These are phyloP conservation scores for Phytoseiulus persimilis DNA, from an alignment of 2,888 invertebrate species.

Conservation along the genomic window DNA sequence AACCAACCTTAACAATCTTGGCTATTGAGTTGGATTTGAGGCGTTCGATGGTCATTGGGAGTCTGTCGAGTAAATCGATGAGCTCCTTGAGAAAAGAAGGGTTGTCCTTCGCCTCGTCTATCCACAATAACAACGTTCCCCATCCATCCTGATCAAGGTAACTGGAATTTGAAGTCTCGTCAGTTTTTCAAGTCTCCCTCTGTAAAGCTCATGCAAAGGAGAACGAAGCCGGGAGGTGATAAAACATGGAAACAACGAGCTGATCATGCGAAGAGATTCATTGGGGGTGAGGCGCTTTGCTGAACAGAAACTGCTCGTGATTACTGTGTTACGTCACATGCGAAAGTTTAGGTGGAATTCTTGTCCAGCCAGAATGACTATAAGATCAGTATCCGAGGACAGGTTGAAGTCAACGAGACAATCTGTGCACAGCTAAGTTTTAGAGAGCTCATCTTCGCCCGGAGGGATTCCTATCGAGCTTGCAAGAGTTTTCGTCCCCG, in stretches of 20 bases:
- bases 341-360: too few species aligned
- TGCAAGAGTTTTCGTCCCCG: too few species aligned
- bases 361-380: too few species aligned
- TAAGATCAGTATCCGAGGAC: too few species aligned
- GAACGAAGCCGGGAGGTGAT: not conserved
- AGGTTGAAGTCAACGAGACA: too few species aligned
- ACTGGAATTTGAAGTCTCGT: constrained; percentile 50
- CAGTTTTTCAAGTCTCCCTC: not conserved
- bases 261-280: not conserved
- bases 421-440: too few species aligned
- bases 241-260: too few species aligned
- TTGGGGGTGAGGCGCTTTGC: too few species aligned
- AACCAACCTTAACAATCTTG: constrained; percentile 70
- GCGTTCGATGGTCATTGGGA: constrained; percentile 82
- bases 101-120: constrained; percentile 77
- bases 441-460: too few species aligned
- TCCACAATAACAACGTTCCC: constrained; percentile 80
- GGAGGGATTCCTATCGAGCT: too few species aligned
- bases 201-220: constrained; percentile 36
- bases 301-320: too few species aligned
- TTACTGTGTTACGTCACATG: too few species aligned
- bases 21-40: constrained; percentile 84
- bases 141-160: constrained; percentile 87
- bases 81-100: constrained; percentile 79
- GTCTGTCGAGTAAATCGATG: constrained; percentile 68